Evolutionary conservation across 2,113 vertebrate species (phyloP).

Genomic region (Proteles cristata): DNA sequence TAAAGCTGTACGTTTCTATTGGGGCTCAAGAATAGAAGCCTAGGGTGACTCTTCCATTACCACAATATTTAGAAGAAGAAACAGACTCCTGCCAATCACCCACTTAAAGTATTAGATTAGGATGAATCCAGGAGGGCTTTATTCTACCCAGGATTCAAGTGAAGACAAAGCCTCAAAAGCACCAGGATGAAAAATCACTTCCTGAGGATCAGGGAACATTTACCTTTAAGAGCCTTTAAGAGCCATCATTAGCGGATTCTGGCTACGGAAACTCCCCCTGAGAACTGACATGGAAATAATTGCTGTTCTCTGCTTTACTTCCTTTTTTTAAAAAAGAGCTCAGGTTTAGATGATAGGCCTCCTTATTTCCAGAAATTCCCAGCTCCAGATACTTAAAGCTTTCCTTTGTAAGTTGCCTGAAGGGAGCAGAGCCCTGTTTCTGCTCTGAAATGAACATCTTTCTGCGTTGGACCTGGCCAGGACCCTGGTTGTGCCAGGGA

Average conservation of each 20-base stretch:
- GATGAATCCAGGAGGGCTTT: conserved; percentile 17
- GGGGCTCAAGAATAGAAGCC: neutral
- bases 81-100: neutral
- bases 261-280: neutral
- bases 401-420: neutral
- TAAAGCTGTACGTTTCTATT: neutral
- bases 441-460: neutral
- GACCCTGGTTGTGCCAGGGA: neutral
- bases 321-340: conserved; percentile 3
- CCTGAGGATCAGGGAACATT: neutral
- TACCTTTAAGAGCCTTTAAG: neutral
- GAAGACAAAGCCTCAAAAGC: neutral
- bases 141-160: conserved; percentile 37
- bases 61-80: neutral
- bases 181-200: neutral
- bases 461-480: neutral
- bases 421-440: neutral
- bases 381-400: neutral
- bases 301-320: neutral
- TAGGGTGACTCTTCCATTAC: neutral
- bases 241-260: neutral
- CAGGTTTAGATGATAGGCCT: neutral
- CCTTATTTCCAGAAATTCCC: conserved; percentile 26
- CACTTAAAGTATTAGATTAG: conserved; percentile 25
- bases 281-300: neutral